These are phyloP conservation scores for Sylvicapra grimmia DNA, from an alignment of 2,113 vertebrate species.

Conservation along the genomic window DNA sequence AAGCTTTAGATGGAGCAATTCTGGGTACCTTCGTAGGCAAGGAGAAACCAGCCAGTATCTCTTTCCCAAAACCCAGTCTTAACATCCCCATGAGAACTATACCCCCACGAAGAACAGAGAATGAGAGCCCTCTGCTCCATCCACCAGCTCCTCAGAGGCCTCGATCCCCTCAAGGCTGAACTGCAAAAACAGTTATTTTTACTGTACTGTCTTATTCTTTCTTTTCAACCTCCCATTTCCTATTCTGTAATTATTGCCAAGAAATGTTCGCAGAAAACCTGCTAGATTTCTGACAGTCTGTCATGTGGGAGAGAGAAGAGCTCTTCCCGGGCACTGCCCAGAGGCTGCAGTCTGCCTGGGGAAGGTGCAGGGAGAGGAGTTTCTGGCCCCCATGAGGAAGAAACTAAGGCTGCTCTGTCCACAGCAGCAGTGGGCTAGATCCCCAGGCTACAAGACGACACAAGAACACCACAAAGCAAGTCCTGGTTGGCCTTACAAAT, in stretches of 20 bases:
- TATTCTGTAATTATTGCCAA: slow-evolving; percentile 63
- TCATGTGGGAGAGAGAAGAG: slow-evolving; percentile 34
- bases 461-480: neutral
- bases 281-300: slow-evolving; percentile 55
- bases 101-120: neutral
- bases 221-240: slow-evolving; percentile 28
- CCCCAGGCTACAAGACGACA: neutral
- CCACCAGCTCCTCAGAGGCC: neutral
- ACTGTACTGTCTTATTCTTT: slow-evolving; percentile 31
- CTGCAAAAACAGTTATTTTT: slow-evolving; percentile 21
- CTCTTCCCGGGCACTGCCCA: neutral
- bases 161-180: neutral
- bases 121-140: neutral
- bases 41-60: neutral
- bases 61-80: neutral
- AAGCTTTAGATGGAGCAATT: neutral
- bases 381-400: neutral
- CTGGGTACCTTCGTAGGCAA: neutral
- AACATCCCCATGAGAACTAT: neutral
- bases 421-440: neutral
- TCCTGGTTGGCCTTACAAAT: neutral
- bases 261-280: slow-evolving; percentile 47
- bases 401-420: too few species aligned
- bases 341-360: neutral
- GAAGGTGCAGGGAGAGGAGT: neutral